phyloP scores from a whole-genome alignment of 2,113 vertebrate species.

The Lontra canadensis region DNA sequence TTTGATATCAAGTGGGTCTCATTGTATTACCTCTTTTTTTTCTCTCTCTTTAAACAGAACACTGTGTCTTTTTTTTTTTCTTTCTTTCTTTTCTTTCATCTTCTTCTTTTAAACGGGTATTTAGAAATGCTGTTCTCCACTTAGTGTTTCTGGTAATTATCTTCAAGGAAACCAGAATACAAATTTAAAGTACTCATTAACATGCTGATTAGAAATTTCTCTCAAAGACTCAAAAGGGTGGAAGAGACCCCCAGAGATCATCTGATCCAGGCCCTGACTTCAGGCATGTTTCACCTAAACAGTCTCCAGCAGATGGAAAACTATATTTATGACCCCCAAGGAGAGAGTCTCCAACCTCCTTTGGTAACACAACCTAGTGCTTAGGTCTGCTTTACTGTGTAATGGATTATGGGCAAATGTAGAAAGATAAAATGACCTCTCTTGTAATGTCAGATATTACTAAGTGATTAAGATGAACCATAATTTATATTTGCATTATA shows the following conservation, averaged over 20 bases:
- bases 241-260: constrained; percentile 75
- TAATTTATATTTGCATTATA: neutral
- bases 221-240: constrained; percentile 69
- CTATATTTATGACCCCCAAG: constrained; percentile 70
- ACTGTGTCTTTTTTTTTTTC: neutral
- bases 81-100: neutral
- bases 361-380: constrained; percentile 31
- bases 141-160: constrained; percentile 75
- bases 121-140: constrained; percentile 43
- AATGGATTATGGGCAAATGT: neutral
- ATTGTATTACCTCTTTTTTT: neutral
- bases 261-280: constrained; percentile 65
- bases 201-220: constrained; percentile 81
- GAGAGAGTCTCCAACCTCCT: constrained; percentile 50
- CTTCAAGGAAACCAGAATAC: constrained; percentile 74
- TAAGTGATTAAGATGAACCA: neutral
- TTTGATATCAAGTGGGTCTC: neutral
- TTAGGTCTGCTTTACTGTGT: constrained; percentile 45
- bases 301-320: constrained; percentile 78
- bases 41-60: neutral
- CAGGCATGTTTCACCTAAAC: constrained; percentile 77
- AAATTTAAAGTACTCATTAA: constrained; percentile 79
- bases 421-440: neutral
- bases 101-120: constrained; percentile 48
- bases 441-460: neutral